Conservation (phyloP, 2,113 vertebrate species). For the Microcebus murinus region DNA sequence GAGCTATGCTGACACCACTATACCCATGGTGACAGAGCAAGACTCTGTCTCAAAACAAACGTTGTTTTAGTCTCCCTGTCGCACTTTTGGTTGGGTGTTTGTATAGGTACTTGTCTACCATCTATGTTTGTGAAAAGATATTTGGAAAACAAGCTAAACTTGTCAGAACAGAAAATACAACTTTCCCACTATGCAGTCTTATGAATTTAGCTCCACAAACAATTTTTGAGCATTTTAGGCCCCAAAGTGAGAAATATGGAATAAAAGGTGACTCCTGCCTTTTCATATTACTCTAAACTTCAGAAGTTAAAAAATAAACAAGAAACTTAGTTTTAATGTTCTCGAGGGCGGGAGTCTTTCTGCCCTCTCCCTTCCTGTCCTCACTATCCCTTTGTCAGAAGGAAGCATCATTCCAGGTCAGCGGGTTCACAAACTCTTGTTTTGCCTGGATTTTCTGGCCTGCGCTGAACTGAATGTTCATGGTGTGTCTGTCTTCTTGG, state of each 20-base stretch:
- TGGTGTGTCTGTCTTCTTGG: neutral
- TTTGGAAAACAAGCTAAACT: neutral
- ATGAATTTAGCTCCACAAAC: neutral
- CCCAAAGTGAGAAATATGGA: neutral
- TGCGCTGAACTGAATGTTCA: fast-evolving
- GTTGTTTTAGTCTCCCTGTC: neutral
- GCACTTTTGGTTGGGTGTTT: neutral
- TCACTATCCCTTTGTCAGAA: neutral
- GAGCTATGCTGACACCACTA: too few species aligned
- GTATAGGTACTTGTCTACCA: neutral
- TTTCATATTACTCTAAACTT: neutral
- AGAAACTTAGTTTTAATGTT: neutral
- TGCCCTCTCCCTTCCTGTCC: neutral
- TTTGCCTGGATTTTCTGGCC: neutral
- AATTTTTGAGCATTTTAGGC: neutral
- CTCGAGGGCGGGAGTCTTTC: neutral
- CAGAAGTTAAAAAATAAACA: neutral
- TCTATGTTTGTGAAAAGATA: neutral
- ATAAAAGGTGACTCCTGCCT: neutral
- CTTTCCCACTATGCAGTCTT: neutral
- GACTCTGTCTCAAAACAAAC: neutral
- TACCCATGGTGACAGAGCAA: too few species aligned
- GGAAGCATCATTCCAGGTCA: neutral
- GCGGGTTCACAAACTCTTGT: fast-evolving
- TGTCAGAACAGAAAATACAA: neutral